phyloP scores from a whole-genome alignment of 2,113 vertebrate genomes.

The Panurus biarmicus region DNA sequence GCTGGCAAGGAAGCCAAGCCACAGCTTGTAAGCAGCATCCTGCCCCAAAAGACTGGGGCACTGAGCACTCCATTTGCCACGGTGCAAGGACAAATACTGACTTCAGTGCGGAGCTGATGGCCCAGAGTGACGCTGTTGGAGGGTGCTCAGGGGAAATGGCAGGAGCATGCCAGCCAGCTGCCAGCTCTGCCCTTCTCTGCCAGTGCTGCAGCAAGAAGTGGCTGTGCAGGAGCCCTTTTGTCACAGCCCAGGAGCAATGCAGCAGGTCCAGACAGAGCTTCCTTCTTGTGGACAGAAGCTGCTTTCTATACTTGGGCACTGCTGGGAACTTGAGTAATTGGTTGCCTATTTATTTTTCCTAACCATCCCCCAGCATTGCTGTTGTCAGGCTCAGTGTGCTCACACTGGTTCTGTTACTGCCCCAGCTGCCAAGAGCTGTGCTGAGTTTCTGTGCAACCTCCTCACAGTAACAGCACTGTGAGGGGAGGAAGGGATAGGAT shows the following conservation, averaged over 20 bases:
- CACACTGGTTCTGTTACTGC: background rate
- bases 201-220: background rate
- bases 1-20: background rate
- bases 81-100: slow-evolving; percentile 30
- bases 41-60: slow-evolving; percentile 3
- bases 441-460: background rate
- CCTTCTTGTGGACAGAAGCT: background rate
- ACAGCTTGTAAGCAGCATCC: background rate
- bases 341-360: slow-evolving; percentile 22
- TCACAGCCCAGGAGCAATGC: background rate
- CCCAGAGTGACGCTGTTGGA: background rate
- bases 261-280: background rate
- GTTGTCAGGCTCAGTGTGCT: background rate
- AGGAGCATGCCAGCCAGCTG: background rate
- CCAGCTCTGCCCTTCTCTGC: background rate
- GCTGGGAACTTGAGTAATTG: slow-evolving; percentile 25
- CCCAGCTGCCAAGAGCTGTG: background rate
- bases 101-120: background rate
- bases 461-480: background rate
- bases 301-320: background rate
- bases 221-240: background rate
- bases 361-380: background rate
- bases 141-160: background rate
- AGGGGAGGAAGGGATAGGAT: background rate
- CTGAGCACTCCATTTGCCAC: background rate